Evolutionary conservation across 2,113 vertebrate species (phyloP), one percentile per base, ranked within the genome.

Genomic region (Oophaga pumilio): DNA sequence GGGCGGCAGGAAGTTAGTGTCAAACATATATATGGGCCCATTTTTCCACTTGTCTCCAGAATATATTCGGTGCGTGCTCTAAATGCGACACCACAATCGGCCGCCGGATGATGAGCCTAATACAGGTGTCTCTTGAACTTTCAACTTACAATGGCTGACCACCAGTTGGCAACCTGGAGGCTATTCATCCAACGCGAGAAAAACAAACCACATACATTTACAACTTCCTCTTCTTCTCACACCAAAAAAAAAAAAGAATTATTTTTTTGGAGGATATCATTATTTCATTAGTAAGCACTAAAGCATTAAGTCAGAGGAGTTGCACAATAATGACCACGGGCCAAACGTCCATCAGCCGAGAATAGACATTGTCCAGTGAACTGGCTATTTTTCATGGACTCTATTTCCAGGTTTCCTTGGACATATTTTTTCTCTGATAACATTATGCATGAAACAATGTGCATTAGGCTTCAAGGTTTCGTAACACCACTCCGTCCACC

Each of bases 121-220:
- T 85, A 89, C 93, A 95, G 93, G 91, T 94, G 94, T 91, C 77
- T 89, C 85, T 73, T 92, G 93, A 93, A 93, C 94, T 94, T 91
- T 93, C 90, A 91, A 91, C 92, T 89, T 76, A 11, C 15, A 87
- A 49, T 90, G 91, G 89, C 89, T 91, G 86, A 84, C 83, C 90
- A 89, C 90, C 91, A 94, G 74, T 52, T 71, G 69, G 86, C 90
- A 92, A 90, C 89, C 90, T 73, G 88, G 83, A 76, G 85, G 53
- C 73, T 89, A 90, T 89, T 91, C 80, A 89, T 60, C 50, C 62
- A 64, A 82, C 56, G 11, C 50, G 80, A 82, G 80, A 43, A 76
- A 84, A 88, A 88, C 87, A 88, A 84, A 28, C 24, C 71, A 77
- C 71, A 49, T 77, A 22, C 80, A 88, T 88, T 84, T 84, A 88